Evolutionary conservation across 2,888 invertebrate genomes (phyloP), one percentile per base, ranked within the genome.

Genomic region (Tipula helvola): DNA sequence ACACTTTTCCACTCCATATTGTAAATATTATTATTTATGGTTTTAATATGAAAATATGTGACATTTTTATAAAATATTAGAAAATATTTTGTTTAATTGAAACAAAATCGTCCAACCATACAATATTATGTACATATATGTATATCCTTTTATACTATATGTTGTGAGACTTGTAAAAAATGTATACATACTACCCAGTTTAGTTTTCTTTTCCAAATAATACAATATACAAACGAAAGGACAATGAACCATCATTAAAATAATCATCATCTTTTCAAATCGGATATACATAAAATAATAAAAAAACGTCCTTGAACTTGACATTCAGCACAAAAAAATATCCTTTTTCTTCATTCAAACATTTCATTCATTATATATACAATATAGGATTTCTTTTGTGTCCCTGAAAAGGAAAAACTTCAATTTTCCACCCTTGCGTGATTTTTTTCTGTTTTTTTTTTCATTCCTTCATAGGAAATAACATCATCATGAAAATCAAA

Each of bases 361-460:
- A 84, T 84, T 84, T 84, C 83, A 84, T 84, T 39, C 39, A 84
- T 39, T 83, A 83, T 36, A 71, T 71, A 71, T 71, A 71, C 16
- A 39, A 84, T 84, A 39, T 84, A 39, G 36, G 39, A n/a, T 41
- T 39, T 84, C 41, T 84, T 41, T 84, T 84, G 36, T 84, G 41
- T 84, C 84, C 84, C 41, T 84, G 84, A 84, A 84, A 84, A 84
- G 39, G 41, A 84, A 84, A 84, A 84, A 84, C 39, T 41, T 84
- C 84, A 84, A 84, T 84, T 84, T 84, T 84, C 28, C 84, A 84
- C 84, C 84, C 84, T 84, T 84, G 41, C 84, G 84, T 84, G 84
- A 84, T 84, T 84, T 84, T 84, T 36, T 83, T 71, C 28, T 16
- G 18, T 71, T 83, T 39, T 83, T 39, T 39, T 36, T 84, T 84